Evolutionary conservation across 2,797 vertebrate species (phyloP).

Genomic region (Argyrosomus regius): DNA sequence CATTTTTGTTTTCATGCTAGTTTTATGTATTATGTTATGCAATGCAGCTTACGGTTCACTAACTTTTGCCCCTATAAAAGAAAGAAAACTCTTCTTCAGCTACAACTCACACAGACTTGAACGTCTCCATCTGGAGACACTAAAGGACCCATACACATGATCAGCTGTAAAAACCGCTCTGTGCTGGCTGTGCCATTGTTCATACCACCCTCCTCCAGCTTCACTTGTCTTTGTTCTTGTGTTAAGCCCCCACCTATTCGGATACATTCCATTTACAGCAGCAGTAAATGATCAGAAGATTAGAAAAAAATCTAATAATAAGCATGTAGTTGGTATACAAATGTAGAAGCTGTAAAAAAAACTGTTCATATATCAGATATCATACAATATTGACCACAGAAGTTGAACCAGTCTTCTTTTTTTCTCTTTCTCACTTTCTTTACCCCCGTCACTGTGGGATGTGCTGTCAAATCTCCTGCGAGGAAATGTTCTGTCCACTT

Average conservation of each 20-base stretch:
- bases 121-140: no score
- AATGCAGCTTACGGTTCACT: no score
- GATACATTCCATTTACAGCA: background rate
- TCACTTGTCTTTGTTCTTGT: background rate
- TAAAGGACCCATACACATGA: no score
- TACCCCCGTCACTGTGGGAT: background rate
- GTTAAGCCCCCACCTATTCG: background rate
- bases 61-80: no score
- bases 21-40: no score
- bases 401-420: background rate
- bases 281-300: background rate
- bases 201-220: background rate
- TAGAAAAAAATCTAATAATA: background rate
- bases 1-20: no score
- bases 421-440: constrained; percentile 1
- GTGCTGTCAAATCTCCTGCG: background rate
- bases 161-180: no score
- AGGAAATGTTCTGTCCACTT: constrained; percentile 2
- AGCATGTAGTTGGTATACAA: background rate
- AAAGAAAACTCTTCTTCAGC: no score
- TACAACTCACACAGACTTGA: no score
- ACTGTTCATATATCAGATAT: background rate
- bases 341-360: background rate
- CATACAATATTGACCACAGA: background rate
- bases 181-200: background rate